Base-by-base conservation (phyloP, 2,797 vertebrate species). In the Tiaroga cobitis region DNA sequence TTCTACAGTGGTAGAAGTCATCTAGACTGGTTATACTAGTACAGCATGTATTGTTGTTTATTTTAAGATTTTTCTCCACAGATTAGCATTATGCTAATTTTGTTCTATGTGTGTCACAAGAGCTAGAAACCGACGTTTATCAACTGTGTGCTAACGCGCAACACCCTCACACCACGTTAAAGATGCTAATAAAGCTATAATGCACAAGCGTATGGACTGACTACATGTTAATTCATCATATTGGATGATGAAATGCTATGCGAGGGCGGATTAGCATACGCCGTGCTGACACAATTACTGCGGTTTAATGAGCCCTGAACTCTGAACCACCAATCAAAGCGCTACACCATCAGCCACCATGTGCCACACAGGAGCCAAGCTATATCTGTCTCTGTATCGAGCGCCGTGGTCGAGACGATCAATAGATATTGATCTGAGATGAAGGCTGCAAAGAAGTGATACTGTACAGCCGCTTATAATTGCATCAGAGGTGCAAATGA, bases 241-340 rank as follows among this genome's bases (percentile, higher is more conserved):
- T 59, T 3, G 81, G 65, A 19, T 39, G 80, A 80, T 79, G 83
- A 76, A 90, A 87, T 79, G 67, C 72, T 81, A 80, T 70, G 32
- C 63, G 85, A 86, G 84, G 83, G 80, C 24, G 54, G 83, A 91
- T 89, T 85, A 88, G 89, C 84, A 85, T 86, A 79, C 49, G 80
- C 80, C 73, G 21, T 85, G 90, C 89, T 89, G 86, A 88, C 87
- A 87, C 82, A 87, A 87, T 91, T 88, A 89, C 61, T 82, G 85
- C 18, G 6, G 86, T 83, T 89, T 90, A 91, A 90, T 92, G 90
- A 88, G 89, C 87, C 85, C 82, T 72, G 85, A 88, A 82, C 72
- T 65, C 39, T 75, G 46, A 82, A 77, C 81, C 63, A 75, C 78
- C 78, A 87, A 80, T 85, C 76, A 89, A 82, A 87, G 75, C 67